Percentiles rank a stretch among this genome's conserved stretches.
Evolutionary conservation across 1,140 invertebrate species (phyloP).

Genomic region (Sycophaga agraensis): DNA sequence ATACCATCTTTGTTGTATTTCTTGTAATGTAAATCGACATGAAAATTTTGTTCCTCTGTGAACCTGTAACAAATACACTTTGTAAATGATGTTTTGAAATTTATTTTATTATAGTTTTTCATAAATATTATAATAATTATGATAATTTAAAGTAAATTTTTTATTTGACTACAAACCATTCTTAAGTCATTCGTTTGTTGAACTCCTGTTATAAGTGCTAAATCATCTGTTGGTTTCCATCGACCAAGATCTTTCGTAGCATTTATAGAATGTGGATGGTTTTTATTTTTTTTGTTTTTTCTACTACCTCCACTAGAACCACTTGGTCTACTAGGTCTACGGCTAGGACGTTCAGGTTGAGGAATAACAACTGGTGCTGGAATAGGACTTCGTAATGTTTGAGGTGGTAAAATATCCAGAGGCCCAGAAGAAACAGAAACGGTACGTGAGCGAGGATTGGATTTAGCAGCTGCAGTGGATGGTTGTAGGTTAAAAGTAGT

Average conservation of each 20-base stretch:
- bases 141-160: not conserved
- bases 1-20: constrained; percentile 95
- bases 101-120: not conserved
- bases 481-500: constrained; percentile 71
- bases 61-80: constrained; percentile 62
- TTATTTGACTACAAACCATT: constrained; percentile 43
- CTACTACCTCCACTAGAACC: constrained; percentile 47
- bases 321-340: constrained; percentile 44
- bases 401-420: constrained; percentile 50
- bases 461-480: constrained; percentile 64
- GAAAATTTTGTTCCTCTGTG: constrained; percentile 94
- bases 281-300: constrained; percentile 56
- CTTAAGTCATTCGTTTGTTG: constrained; percentile 73
- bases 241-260: constrained; percentile 83
- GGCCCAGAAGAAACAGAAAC: constrained; percentile 53
- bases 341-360: constrained; percentile 46
- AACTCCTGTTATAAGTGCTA: constrained; percentile 89
- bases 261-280: constrained; percentile 53
- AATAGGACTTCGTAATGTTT: constrained; percentile 51
- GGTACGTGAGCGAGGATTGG: constrained; percentile 60
- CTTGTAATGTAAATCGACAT: constrained; percentile 89
- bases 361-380: constrained; percentile 44
- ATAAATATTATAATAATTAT: not conserved
- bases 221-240: constrained; percentile 97
- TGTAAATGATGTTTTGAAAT: too few species aligned